Evolutionary conservation across 2,888 invertebrate genomes (phyloP), one percentile per base, ranked within the genome.

Genomic region (Philaethria dido): DNA sequence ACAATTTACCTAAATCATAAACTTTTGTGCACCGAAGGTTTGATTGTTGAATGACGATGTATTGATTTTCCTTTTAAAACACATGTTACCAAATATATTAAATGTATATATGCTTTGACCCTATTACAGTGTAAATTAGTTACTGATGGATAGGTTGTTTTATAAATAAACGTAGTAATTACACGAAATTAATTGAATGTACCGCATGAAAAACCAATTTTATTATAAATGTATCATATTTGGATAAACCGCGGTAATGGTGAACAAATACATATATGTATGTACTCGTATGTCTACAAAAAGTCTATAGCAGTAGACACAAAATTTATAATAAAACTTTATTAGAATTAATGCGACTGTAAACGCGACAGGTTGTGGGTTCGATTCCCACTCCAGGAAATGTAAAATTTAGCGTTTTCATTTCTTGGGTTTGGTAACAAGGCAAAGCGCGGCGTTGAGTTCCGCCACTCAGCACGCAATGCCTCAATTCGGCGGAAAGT

Each of bases 51-150:
- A 29, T 9, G 50, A n/a, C 4, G 6, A 48, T 54, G 16, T 22
- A 6, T 2, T 54, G 18, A 25, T 20, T 54, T 2, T 36, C 11
- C 14, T 57, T 36, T 57, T 0, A 22, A 57, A 14, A n/a, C 20
- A n/a, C 4, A 22, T 9, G 39, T n/a, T 57, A 39, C 22, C 4
- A 9, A 29, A 57, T 36, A n/a, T 39, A 39, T 52, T 16, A 57
- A 57, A 39, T 20, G 8, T 20, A 55, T 55, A n/a, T 39, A 22
- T 39, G 8, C 22, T 55, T 36, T 42, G 57, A 57, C 39, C 39
- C 22, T 57, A 39, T 42, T 39, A 22, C 39, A 78, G 64, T 68
- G 65, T 63, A 68, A 61, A 66, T 72, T 67, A 60, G 69, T 64
- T 55, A 66, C 60, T 69, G 62, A 66, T 66, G 63, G 36, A 39